Percentiles rank a stretch among this genome's conserved stretches.
These are phyloP conservation scores for Prosapia bicincta DNA, from an alignment of 2,888 invertebrate genomes.

Conservation along the genomic window DNA sequence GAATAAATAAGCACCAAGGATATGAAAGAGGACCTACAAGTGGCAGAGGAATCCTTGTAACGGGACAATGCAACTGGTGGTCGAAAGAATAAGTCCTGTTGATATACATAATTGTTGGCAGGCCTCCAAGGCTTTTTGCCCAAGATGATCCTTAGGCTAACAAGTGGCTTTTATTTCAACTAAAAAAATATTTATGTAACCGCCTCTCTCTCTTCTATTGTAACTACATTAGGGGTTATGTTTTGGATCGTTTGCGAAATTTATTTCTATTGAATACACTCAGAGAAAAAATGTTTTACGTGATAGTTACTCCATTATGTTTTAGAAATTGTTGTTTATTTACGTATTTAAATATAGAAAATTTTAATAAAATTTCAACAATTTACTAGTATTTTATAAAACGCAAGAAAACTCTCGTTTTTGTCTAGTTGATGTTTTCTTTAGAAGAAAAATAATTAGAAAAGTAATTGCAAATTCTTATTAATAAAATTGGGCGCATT, in stretches of 20 bases:
- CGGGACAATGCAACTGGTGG: slow-evolving; percentile 3
- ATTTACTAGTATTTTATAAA: no score
- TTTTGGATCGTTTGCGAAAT: background rate
- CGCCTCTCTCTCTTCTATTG: background rate
- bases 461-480: no score
- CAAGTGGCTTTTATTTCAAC: slow-evolving; percentile 22
- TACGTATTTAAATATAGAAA: no score
- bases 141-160: slow-evolving; percentile 8
- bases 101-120: slow-evolving; percentile 24
- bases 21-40: background rate
- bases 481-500: no score
- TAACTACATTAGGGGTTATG: background rate
- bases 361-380: no score
- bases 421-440: no score
- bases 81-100: slow-evolving; percentile 9
- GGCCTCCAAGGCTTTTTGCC: slow-evolving; percentile 18
- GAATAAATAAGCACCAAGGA: background rate
- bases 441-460: no score
- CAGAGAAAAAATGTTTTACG: no score
- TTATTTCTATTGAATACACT: no score
- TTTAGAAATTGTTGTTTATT: no score
- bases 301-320: no score
- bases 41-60: background rate
- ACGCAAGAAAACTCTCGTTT: no score
- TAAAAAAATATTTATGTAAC: slow-evolving; percentile 19